Base-by-base conservation (phyloP, 2,888 invertebrate species). In the Drosophila anceps region DNA sequence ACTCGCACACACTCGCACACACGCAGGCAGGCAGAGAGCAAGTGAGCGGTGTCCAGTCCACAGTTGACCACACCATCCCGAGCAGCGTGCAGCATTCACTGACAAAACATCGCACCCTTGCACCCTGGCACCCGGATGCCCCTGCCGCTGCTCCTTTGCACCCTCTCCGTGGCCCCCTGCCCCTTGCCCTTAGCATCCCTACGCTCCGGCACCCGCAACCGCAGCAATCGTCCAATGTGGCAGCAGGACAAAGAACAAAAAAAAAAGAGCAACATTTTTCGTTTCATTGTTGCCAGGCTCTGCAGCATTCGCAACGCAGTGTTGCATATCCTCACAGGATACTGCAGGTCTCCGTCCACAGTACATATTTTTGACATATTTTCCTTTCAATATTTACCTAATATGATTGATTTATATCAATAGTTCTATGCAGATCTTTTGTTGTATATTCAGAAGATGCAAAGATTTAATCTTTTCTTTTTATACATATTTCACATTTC, bases 201-300 rank as follows among this genome's bases (percentile, higher is more conserved):
- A 29, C 54, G 33, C 54, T 37, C 54, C 54, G 33, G 59, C 74
- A 65, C 69, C 71, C 76, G 80, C 72, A 79, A 76, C 77, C 76
- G 71, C 77, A 78, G 76, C 80, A 78, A 78, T 78, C 77, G 76
- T 80, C 80, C 76, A 62, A 68, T 76, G 70, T 53, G 65, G 70
- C 69, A 58, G 50, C 64, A 51, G 33, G 46, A 57, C 20, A 62
- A 60, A 44, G 62, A 41, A 20, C 55, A 60, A 35, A 69, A 73
- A 73, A 66, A 77, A 88, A 76, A 74, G 87, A 84, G 82, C 87
- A 86, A 82, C 84, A 84, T 84, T 84, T 84, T 83, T 76, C 82
- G 84, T 88, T 88, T 82, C 89, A 84, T 84, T 84, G 84, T 84
- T 88, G 79, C 79, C 77, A 64, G 55, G 57, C 37, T 48, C 51